Percentiles rank a stretch among this genome's conserved stretches.
Conservation (phyloP, 2,113 vertebrate genomes). For the Hemiscyllium ocellatum region DNA sequence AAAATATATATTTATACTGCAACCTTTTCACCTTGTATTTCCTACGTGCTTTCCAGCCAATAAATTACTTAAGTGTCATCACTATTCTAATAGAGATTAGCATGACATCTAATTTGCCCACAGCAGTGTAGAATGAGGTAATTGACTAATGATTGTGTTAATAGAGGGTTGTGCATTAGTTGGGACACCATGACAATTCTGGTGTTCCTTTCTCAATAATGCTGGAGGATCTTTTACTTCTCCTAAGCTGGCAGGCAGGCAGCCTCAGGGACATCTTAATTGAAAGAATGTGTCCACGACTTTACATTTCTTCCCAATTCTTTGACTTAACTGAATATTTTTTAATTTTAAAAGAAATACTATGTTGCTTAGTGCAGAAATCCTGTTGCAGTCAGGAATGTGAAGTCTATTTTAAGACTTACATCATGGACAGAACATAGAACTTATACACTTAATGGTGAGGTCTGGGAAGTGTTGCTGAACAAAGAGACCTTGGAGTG, state of each 20-base stretch:
- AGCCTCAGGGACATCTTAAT: not conserved
- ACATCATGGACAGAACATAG: not conserved
- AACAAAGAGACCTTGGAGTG: no score
- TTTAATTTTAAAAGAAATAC: not conserved
- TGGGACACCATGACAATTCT: not conserved
- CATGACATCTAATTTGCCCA: not conserved
- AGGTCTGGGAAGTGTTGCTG: no score
- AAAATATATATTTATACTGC: not conserved
- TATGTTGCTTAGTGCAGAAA: not conserved
- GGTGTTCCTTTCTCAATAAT: not conserved
- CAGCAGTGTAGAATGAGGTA: not conserved
- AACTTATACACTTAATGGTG: not conserved
- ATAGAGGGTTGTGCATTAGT: not conserved
- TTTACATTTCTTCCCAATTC: not conserved
- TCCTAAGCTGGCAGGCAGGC: not conserved
- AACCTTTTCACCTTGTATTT: not conserved
- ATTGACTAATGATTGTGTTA: not conserved
- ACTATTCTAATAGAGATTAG: not conserved
- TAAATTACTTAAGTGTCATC: not conserved
- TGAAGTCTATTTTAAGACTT: not conserved
- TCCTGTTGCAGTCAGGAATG: not conserved
- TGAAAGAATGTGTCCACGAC: not conserved
- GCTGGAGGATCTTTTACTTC: not conserved
- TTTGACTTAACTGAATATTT: not conserved
- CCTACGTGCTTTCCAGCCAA: not conserved